phyloP scores from a whole-genome alignment of 2,888 invertebrate species.

The Catonia carolina region DNA sequence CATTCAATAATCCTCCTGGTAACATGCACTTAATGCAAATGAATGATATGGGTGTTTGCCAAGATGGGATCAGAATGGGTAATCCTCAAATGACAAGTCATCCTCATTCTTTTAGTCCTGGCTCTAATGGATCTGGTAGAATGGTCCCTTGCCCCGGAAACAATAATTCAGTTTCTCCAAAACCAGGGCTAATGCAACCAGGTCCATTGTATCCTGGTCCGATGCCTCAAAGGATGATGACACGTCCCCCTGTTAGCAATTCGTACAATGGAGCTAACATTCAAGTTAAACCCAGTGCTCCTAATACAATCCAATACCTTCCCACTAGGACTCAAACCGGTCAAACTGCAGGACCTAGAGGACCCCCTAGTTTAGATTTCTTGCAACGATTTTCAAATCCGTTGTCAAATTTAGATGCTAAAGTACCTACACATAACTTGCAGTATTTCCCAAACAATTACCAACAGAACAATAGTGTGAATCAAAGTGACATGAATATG shows the following conservation, averaged over 20 bases:
- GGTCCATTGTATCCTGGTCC: constrained; percentile 28
- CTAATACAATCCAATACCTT: constrained; percentile 96
- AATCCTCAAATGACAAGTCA: constrained; percentile 23
- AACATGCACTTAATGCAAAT: constrained; percentile 44
- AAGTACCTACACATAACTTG: constrained; percentile 62
- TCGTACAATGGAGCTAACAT: constrained; percentile 73
- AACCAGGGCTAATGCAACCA: constrained; percentile 42
- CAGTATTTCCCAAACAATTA: constrained; percentile 61
- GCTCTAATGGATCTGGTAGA: constrained; percentile 29
- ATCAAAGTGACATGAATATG: constrained; percentile 27
- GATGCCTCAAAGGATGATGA: constrained; percentile 37
- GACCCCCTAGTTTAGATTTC: constrained; percentile 84
- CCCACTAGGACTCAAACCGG: constrained; percentile 85
- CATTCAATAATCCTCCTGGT: constrained; percentile 48
- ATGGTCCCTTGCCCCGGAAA: constrained; percentile 21
- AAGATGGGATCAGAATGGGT: constrained; percentile 14
- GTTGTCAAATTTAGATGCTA: constrained; percentile 60
- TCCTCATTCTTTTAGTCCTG: constrained; percentile 24
- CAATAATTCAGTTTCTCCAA: constrained; percentile 36
- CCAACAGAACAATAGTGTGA: constrained; percentile 30
- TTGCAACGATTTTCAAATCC: constrained; percentile 83
- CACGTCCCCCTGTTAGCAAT: constrained; percentile 44
- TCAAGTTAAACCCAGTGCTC: constrained; percentile 86
- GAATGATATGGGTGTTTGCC: constrained; percentile 44
- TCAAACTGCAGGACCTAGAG: constrained; percentile 61